A percentile compares a stretch with the other conserved stretches of the same genome.
These are phyloP conservation scores for Sinelater perroti DNA, from an alignment of 2,888 invertebrate species.

Conservation along the genomic window DNA sequence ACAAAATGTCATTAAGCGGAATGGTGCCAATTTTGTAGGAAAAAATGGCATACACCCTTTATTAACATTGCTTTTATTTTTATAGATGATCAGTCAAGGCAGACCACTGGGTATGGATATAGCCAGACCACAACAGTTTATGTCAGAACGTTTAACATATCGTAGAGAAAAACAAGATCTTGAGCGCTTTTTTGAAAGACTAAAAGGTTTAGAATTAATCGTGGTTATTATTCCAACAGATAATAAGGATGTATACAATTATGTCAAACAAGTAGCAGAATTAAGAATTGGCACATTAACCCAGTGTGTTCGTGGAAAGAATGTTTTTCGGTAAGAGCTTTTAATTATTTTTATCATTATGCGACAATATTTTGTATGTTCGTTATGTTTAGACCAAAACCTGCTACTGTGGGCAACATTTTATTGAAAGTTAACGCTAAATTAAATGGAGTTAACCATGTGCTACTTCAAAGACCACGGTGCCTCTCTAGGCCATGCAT, in stretches of 20 bases:
- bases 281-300: conserved; percentile 73
- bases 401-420: conserved; percentile 74
- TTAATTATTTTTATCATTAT: not conserved
- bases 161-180: conserved; percentile 6
- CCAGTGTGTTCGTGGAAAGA: conserved; percentile 73
- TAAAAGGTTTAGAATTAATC: conserved; percentile 62
- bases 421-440: conserved; percentile 84
- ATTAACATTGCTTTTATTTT: too few relatives aligned
- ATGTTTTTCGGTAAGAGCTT: conserved; percentile 55
- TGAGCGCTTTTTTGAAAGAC: conserved; percentile 30
- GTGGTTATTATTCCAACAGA: conserved; percentile 69
- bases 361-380: not conserved
- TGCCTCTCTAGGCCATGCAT: conserved; percentile 67
- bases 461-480: conserved; percentile 57
- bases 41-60: too few relatives aligned
- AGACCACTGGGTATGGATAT: conserved; percentile 45
- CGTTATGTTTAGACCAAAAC: conserved; percentile 59
- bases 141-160: not conserved
- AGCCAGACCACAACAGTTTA: conserved; percentile 31
- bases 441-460: conserved; percentile 83
- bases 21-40: too few relatives aligned
- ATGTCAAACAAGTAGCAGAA: conserved; percentile 66
- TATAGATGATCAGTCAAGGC: conserved; percentile 24
- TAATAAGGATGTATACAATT: conserved; percentile 45
- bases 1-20: too few relatives aligned